phyloP scores from a whole-genome alignment of 1,140 invertebrate genomes.

The Pomacea maculata region DNA sequence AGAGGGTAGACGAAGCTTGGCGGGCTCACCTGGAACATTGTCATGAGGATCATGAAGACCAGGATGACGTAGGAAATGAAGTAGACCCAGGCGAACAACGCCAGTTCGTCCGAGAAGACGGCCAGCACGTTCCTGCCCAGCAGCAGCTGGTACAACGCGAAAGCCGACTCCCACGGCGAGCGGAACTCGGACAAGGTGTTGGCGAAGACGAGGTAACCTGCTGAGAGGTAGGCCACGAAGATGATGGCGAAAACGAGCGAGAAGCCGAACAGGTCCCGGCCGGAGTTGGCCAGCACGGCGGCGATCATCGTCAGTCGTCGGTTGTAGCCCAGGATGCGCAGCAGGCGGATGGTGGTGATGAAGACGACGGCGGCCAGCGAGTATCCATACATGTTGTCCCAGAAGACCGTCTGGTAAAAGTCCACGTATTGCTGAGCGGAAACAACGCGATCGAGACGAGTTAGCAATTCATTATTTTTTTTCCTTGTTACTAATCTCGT shows the following conservation, averaged over 20 bases:
- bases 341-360: conserved; percentile 40
- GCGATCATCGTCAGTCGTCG: conserved; percentile 42
- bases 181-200: conserved; percentile 41
- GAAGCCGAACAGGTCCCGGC: conserved; percentile 48
- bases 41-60: conserved; percentile 38
- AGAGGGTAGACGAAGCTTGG: no score
- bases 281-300: conserved; percentile 29
- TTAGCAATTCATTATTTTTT: no score
- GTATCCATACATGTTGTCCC: conserved; percentile 36
- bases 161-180: conserved; percentile 39
- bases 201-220: conserved; percentile 49
- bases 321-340: conserved; percentile 54
- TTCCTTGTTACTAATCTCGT: no score
- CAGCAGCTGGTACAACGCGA: conserved; percentile 40
- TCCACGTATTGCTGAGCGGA: conserved; percentile 26
- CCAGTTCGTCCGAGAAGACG: conserved; percentile 22
- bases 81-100: conserved; percentile 32
- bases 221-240: conserved; percentile 48
- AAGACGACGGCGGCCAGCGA: conserved; percentile 38
- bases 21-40: conserved; percentile 33
- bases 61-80: conserved; percentile 39
- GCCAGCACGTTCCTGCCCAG: conserved; percentile 45
- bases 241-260: conserved; percentile 49
- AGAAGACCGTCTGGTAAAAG: conserved; percentile 45
- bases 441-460: not conserved